Conservation (phyloP, 1,140 invertebrate species). For the Hycleus cichorii region DNA sequence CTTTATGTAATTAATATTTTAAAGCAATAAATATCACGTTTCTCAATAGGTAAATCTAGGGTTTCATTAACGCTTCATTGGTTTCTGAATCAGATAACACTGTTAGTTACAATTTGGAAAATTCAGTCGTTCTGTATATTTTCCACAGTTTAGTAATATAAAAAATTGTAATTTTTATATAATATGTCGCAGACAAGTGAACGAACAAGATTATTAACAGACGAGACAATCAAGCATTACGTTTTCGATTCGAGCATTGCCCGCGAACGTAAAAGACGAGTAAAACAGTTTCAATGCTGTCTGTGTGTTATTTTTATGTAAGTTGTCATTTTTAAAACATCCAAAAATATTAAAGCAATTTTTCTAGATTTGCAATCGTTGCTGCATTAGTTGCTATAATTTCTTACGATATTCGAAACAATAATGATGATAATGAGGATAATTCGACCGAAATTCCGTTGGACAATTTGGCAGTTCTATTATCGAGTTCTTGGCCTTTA, state of each 20-base stretch:
- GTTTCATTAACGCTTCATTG: slow-evolving; percentile 28
- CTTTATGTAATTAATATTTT: not conserved
- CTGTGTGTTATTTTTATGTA: slow-evolving; percentile 57
- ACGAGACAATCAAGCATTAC: slow-evolving; percentile 47
- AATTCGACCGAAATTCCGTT: slow-evolving; percentile 22
- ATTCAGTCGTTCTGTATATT: not conserved
- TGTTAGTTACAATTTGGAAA: slow-evolving; percentile 2
- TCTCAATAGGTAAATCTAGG: slow-evolving; percentile 10
- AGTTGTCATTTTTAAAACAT: slow-evolving; percentile 37
- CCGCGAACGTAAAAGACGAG: slow-evolving; percentile 48
- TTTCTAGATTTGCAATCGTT: slow-evolving; percentile 40
- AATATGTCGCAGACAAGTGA: slow-evolving; percentile 21
- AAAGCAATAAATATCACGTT: not conserved
- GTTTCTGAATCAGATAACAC: slow-evolving; percentile 19
- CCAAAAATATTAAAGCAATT: not conserved
- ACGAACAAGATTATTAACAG: slow-evolving; percentile 38
- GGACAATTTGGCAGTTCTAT: slow-evolving; percentile 8
- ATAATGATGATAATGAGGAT: slow-evolving; percentile 46
- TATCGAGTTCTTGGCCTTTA: slow-evolving; percentile 17
- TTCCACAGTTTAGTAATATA: not conserved
- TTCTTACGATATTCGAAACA: slow-evolving; percentile 20
- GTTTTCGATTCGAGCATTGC: slow-evolving; percentile 54
- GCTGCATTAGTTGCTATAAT: slow-evolving; percentile 41
- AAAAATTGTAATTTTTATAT: slow-evolving; percentile 3
- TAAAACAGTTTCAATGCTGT: slow-evolving; percentile 63